Conservation (phyloP, 2,888 invertebrate genomes). For the Pyrochroa serraticornis region DNA sequence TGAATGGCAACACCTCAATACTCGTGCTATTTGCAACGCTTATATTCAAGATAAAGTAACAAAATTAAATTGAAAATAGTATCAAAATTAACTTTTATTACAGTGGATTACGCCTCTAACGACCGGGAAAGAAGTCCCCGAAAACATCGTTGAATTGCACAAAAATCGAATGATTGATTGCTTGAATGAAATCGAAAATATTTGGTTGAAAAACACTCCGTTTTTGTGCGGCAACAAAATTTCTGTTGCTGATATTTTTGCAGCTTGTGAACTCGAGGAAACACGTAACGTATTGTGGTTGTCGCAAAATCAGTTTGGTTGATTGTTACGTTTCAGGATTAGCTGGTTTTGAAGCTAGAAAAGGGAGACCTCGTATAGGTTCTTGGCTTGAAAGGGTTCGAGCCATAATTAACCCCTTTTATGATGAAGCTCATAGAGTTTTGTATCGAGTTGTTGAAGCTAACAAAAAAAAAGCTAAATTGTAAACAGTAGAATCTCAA, state of each 20-base stretch:
- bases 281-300: slow-evolving; percentile 63
- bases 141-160: slow-evolving; percentile 54
- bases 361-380: slow-evolving; percentile 65
- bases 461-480: not conserved
- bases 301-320: not conserved
- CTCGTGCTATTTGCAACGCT: slow-evolving; percentile 64
- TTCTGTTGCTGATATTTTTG: slow-evolving; percentile 76
- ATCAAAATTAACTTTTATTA: slow-evolving; percentile 28
- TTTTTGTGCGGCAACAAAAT: slow-evolving; percentile 66
- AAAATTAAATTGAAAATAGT: not conserved
- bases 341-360: slow-evolving; percentile 69
- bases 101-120: slow-evolving; percentile 62
- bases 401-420: slow-evolving; percentile 66
- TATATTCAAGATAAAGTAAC: slow-evolving; percentile 66
- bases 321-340: slow-evolving; percentile 61
- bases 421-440: slow-evolving; percentile 64
- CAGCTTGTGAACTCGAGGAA: slow-evolving; percentile 80
- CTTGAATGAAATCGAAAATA: slow-evolving; percentile 63
- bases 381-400: slow-evolving; percentile 71
- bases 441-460: slow-evolving; percentile 42
- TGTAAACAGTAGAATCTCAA: too few relatives aligned
- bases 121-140: slow-evolving; percentile 58
- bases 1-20: slow-evolving; percentile 77
- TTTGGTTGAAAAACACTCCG: slow-evolving; percentile 59
- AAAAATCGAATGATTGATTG: slow-evolving; percentile 62